Base-by-base conservation (phyloP, 2,113 vertebrate species). In the Anolis carolinensis region DNA sequence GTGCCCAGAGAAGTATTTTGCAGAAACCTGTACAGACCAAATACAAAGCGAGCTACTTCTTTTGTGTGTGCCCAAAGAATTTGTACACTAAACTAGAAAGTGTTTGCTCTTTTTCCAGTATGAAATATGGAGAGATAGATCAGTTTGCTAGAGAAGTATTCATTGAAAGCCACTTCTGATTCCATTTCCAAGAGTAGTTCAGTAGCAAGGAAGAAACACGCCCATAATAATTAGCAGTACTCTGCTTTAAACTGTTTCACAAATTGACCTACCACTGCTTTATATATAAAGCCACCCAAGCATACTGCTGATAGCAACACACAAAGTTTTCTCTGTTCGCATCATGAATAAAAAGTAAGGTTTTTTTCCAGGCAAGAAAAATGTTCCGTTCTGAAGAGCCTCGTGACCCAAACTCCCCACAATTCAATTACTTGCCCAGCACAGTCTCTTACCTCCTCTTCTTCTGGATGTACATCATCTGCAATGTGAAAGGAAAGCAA, bases 401-500 rank as follows among this genome's bases (percentile, higher is more conserved):
- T 23, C 20, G 23, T 34, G 63, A 73, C 63, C 23, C 25, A 30
- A 55, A 36, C 70, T 44, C 52, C 20, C 32, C 23, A n/a, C 48
- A 4, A 83, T 52, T 48, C 4, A 20, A 48, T 27, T 30, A 36
- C 32, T 25, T 3, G 8, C 11, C 14, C 55, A 39, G 4, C 30
- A 20, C 14, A 83, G 2, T 14, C 70, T 74, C 96, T 95, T 95
- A 99, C 98, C 98, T 98, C 83, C 96, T 96, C 92, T 95, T 99
- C 96, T 96, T 98, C 91, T 97, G 97, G 9, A 99, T 89, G 77
- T 98, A 99, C 97, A 98, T 96, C 82, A 97, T 95, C 98, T 99
- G 95, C 76, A 95, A 95, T 82, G 88, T 93, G 79, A 90, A 91
- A 88, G 78, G 23, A 44, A 72, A 72, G 81, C 0, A 1, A 75